Base-by-base conservation (phyloP, 2,888 invertebrate species). In the Diplazon laetatorius region DNA sequence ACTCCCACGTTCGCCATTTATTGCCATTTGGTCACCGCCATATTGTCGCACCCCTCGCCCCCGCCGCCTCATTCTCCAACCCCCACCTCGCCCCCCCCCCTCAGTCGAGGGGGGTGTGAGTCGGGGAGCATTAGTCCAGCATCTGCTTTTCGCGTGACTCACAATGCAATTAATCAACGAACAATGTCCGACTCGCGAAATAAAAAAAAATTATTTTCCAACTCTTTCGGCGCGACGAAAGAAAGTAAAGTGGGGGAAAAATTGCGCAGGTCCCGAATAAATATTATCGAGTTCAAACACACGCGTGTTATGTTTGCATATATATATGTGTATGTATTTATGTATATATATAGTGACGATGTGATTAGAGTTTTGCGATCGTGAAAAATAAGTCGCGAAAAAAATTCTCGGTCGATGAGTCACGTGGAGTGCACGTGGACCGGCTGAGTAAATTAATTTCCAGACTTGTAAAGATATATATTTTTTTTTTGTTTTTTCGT, bases 321-420 rank as follows among this genome's bases (percentile, higher is more conserved):
- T n/a, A n/a, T n/a, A n/a, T n/a, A n/a, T n/a, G n/a, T n/a, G n/a
- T n/a, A n/a, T n/a, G n/a, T n/a, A n/a, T n/a, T n/a, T n/a, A n/a
- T n/a, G n/a, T n/a, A n/a, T n/a, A n/a, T n/a, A n/a, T n/a, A n/a
- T n/a, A n/a, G n/a, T 16, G 6, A 44, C 30, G 10, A n/a, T n/a
- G 10, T 14, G 18, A 46, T 46, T 9, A 16, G 16, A 14, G 22
- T 14, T 22, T 50, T 35, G 65, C 5, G 20, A 8, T 37, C 22
- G 20, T 9, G 35, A 65, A 62, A 57, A 35, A 65, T 18, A 18
- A n/a, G 37, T 35, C 48, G 50, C 63, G 48, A 44, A 37, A n/a
- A n/a, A n/a, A n/a, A n/a, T n/a, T n/a, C 50, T 65, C 20, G 39
- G 14, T 10, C 37, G 37, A 50, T 65, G 65, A 65, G 48, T 65